These are phyloP conservation scores for Lepidochitona cinerea DNA, from an alignment of 2,888 invertebrate species.

Conservation along the genomic window DNA sequence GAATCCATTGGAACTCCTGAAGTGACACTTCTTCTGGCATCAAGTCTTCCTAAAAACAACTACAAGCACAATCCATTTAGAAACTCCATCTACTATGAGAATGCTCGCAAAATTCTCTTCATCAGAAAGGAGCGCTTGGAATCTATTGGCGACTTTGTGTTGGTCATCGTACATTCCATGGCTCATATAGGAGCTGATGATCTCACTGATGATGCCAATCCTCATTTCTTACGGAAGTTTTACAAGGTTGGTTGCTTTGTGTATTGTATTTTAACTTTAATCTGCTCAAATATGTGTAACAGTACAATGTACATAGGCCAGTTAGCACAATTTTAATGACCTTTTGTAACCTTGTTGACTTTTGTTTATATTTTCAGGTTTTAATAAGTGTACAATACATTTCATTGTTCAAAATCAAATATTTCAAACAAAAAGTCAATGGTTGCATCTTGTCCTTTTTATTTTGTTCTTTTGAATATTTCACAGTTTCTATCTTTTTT, in stretches of 20 bases:
- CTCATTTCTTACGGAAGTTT: slow-evolving; percentile 63
- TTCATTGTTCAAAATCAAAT: too few relatives aligned
- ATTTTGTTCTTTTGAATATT: too few relatives aligned
- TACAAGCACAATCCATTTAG: slow-evolving; percentile 62
- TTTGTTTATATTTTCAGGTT: too few relatives aligned
- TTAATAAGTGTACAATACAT: too few relatives aligned
- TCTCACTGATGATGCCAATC: slow-evolving; percentile 61
- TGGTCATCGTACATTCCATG: slow-evolving; percentile 66
- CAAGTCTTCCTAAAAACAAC: slow-evolving; percentile 64
- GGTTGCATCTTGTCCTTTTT: too few relatives aligned
- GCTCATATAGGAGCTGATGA: slow-evolving; percentile 65
- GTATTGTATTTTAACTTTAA: too few relatives aligned
- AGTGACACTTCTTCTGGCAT: slow-evolving; percentile 64
- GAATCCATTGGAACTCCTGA: slow-evolving; percentile 50
- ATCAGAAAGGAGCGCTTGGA: slow-evolving; percentile 64
- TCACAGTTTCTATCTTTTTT: too few relatives aligned
- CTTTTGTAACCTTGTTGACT: too few relatives aligned
- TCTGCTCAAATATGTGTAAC: too few relatives aligned
- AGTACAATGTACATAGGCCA: too few relatives aligned
- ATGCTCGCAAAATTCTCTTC: slow-evolving; percentile 60
- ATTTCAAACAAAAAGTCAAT: too few relatives aligned
- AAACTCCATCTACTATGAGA: slow-evolving; percentile 63
- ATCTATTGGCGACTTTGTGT: slow-evolving; percentile 67
- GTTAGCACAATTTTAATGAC: too few relatives aligned
- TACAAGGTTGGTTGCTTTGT: slow-evolving; percentile 59